A percentile compares a stretch with the other conserved stretches of the same genome.
phyloP scores from a whole-genome alignment of 2,113 vertebrate species.

The Mesoclemmys tuberculata region DNA sequence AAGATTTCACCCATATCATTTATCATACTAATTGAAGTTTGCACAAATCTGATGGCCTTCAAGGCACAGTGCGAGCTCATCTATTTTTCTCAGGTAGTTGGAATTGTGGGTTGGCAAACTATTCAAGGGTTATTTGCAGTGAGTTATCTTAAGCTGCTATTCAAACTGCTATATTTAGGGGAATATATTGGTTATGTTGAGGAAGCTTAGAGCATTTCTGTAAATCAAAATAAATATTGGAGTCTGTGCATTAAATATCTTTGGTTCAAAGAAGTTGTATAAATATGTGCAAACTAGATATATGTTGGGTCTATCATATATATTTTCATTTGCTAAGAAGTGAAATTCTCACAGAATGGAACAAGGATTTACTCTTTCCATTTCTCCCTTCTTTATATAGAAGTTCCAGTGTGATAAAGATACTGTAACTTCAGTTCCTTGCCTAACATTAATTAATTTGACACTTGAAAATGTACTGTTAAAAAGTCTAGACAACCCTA shows the following conservation, averaged over 20 bases:
- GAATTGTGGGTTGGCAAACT: neutral
- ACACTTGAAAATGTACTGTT: neutral
- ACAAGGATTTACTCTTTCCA: rapidly evolving
- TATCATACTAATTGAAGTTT: neutral
- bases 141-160: neutral
- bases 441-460: neutral
- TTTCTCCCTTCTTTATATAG: neutral
- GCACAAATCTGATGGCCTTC: neutral
- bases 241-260: neutral
- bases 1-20: neutral
- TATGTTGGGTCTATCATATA: neutral
- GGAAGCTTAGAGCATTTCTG: neutral
- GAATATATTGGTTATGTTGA: neutral
- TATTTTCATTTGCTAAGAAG: neutral
- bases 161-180: neutral
- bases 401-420: neutral
- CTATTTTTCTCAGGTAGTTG: neutral
- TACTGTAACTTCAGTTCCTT: neutral
- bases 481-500: neutral
- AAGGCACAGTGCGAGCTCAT: neutral
- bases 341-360: neutral
- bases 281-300: neutral
- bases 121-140: neutral
- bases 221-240: neutral
- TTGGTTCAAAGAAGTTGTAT: neutral